These are phyloP conservation scores for Nesoenas mayeri DNA, from an alignment of 2,113 vertebrate species.

Conservation along the genomic window DNA sequence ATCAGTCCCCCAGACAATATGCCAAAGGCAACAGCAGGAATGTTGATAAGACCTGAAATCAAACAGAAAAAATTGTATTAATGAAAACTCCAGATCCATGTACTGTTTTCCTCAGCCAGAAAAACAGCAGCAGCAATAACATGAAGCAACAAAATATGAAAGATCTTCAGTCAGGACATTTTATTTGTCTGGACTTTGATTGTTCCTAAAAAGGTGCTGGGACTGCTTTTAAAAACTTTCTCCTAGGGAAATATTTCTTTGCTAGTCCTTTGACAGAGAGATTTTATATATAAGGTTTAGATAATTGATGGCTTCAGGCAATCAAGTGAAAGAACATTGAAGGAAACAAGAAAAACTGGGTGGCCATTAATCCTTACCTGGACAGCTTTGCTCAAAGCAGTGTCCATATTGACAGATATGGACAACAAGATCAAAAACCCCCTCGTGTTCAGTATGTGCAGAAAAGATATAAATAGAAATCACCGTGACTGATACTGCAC, in stretches of 20 bases:
- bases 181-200: not conserved
- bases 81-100: not conserved
- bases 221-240: not conserved
- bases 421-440: not conserved
- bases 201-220: not conserved
- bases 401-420: not conserved
- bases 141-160: not conserved
- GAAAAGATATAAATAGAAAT: not conserved
- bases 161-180: not conserved
- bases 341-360: not conserved
- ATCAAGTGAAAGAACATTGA: not conserved
- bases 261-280: not conserved
- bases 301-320: not conserved
- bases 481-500: not conserved
- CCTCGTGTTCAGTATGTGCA: not conserved
- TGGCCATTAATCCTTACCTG: not conserved
- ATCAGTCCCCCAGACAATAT: constrained; percentile 91
- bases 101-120: not conserved
- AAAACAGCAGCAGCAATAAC: not conserved
- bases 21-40: constrained; percentile 91
- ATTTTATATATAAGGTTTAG: not conserved
- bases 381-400: not conserved
- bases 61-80: not conserved
- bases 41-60: constrained; percentile 86
- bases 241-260: not conserved